These are phyloP conservation scores for Drosophila yooni DNA, from an alignment of 2,888 invertebrate species.

Conservation along the genomic window DNA sequence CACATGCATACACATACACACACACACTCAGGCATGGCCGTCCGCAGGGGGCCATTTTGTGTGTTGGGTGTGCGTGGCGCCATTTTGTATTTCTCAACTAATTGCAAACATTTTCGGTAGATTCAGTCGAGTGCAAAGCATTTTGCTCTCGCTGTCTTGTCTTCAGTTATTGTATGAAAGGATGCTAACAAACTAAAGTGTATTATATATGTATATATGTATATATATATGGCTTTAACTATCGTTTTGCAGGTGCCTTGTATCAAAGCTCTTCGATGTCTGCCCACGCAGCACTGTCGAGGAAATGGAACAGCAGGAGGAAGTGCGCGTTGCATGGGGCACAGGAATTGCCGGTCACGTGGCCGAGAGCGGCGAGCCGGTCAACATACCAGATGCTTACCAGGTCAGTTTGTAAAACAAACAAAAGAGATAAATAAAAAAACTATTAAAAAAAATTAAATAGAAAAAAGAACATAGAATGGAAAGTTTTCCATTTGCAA, in stretches of 20 bases:
- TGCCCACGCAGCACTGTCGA: constrained; percentile 96
- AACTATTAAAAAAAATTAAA: background rate
- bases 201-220: background rate
- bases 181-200: constrained; percentile 16
- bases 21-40: background rate
- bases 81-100: constrained; percentile 41
- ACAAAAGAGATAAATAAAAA: background rate
- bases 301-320: constrained; percentile 96
- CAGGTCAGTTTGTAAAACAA: constrained; percentile 87
- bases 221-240: constrained; percentile 9
- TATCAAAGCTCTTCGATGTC: constrained; percentile 97
- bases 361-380: constrained; percentile 95
- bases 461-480: constrained; percentile 11
- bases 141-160: background rate
- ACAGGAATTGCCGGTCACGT: constrained; percentile 98
- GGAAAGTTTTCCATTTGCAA: constrained; percentile 39
- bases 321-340: constrained; percentile 97
- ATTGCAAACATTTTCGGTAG: constrained; percentile 37
- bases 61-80: constrained; percentile 22
- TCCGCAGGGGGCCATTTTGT: constrained; percentile 21
- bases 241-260: constrained; percentile 88
- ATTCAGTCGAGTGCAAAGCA: constrained; percentile 7
- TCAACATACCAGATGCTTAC: constrained; percentile 98
- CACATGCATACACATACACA: background rate
- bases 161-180: constrained; percentile 10